phyloP scores from a whole-genome alignment of 2,113 vertebrate genomes.

The Maccullochella peelii region DNA sequence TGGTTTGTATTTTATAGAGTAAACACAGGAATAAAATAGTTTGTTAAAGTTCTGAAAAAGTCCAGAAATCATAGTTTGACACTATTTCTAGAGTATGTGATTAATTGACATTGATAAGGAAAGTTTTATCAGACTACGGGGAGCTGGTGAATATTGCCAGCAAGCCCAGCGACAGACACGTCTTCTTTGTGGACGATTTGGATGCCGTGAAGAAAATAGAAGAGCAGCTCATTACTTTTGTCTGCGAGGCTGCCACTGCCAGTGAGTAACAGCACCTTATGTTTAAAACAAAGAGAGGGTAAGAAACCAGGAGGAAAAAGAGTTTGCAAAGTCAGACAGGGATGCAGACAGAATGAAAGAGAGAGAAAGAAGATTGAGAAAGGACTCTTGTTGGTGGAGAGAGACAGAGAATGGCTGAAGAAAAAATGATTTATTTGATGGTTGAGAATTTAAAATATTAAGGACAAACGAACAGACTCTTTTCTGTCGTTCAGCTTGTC shows the following conservation, averaged over 20 bases:
- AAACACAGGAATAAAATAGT: not conserved
- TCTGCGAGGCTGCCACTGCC: conserved; percentile 97
- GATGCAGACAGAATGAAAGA: not conserved
- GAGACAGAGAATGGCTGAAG: not conserved
- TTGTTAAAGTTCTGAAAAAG: not conserved
- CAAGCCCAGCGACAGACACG: conserved; percentile 94
- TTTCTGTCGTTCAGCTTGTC: conserved; percentile 89
- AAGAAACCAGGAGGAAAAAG: conserved; percentile 6
- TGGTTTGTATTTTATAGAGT: conserved; percentile 79
- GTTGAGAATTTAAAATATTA: not conserved
- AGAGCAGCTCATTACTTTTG: conserved; percentile 97
- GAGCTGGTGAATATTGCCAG: conserved; percentile 98
- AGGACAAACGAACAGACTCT: conserved; percentile 22
- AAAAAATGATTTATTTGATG: conserved; percentile 11
- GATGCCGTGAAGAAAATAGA: conserved; percentile 98
- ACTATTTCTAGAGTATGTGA: not conserved
- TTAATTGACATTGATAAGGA: not conserved
- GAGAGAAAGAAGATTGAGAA: not conserved
- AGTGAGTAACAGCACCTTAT: conserved; percentile 85
- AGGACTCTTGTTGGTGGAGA: not conserved
- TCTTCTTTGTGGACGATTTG: conserved; percentile 98
- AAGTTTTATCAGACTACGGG: conserved; percentile 90
- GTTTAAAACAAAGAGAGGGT: conserved; percentile 14
- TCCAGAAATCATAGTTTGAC: not conserved
- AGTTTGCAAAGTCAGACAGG: not conserved